Conservation (phyloP, 2,113 vertebrate species). For the Dolichotis patagonum region DNA sequence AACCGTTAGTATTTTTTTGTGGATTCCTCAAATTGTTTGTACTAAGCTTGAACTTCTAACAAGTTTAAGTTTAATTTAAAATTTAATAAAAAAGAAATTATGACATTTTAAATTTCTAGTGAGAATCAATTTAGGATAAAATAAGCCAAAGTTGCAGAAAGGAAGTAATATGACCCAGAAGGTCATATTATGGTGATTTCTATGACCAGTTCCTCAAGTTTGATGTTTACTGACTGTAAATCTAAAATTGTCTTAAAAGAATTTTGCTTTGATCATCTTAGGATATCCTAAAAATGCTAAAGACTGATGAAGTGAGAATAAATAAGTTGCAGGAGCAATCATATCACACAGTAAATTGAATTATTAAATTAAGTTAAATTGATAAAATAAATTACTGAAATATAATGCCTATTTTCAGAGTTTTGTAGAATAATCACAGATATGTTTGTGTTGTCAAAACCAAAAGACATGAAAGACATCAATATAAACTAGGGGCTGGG, state of each 20-base stretch:
- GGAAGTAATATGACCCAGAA: background rate
- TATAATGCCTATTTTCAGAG: background rate
- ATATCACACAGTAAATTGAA: background rate
- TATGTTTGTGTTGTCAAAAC: background rate
- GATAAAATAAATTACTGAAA: background rate
- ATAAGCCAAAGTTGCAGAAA: background rate
- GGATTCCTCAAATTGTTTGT: background rate
- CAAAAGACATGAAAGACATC: background rate
- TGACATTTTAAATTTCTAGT: constrained; percentile 4
- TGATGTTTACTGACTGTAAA: background rate
- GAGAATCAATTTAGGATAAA: background rate
- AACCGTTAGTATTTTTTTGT: constrained; percentile 4
- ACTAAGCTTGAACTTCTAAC: constrained; percentile 27
- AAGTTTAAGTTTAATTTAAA: constrained; percentile 8
- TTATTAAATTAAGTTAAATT: background rate
- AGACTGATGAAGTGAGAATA: background rate
- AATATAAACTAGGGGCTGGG: too few relatives aligned
- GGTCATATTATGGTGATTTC: background rate
- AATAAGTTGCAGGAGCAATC: background rate
- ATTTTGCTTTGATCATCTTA: background rate
- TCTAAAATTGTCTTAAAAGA: background rate
- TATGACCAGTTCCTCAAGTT: background rate
- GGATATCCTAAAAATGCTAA: background rate
- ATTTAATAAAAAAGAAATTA: background rate
- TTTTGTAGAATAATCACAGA: background rate